These are phyloP conservation scores for Cephalotes varians DNA, from an alignment of 2,888 invertebrate genomes.

Conservation along the genomic window DNA sequence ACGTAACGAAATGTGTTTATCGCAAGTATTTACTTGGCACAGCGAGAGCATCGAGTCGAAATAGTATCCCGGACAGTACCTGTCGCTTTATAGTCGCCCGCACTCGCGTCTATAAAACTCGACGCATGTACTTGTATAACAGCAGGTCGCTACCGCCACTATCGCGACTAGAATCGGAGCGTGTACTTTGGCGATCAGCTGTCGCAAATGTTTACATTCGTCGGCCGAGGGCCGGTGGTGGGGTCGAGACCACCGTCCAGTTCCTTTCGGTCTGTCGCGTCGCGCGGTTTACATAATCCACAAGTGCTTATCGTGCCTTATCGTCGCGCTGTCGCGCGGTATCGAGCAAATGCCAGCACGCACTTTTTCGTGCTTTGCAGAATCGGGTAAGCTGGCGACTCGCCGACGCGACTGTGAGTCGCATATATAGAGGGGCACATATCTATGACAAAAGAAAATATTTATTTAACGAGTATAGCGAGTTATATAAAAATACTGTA, in stretches of 20 bases:
- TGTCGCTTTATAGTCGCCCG: neutral
- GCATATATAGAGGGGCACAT: neutral
- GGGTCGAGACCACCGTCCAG: constrained; percentile 75
- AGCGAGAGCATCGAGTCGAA: neutral
- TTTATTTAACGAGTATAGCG: neutral
- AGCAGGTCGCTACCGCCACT: neutral
- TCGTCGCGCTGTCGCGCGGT: constrained; percentile 22
- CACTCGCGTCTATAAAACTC: neutral
- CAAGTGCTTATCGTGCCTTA: constrained; percentile 39
- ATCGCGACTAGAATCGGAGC: constrained; percentile 12
- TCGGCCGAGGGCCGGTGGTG: constrained; percentile 69
- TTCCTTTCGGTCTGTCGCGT: constrained; percentile 76
- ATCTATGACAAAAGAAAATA: neutral
- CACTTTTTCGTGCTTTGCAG: constrained; percentile 2
- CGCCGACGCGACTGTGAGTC: neutral
- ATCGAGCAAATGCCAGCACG: constrained; percentile 1
- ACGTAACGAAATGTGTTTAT: neutral
- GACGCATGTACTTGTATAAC: neutral
- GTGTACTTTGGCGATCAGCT: constrained; percentile 73
- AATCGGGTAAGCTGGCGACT: constrained; percentile 24
- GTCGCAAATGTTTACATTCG: constrained; percentile 79
- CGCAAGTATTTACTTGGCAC: constrained; percentile 10
- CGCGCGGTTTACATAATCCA: constrained; percentile 70
- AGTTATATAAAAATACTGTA: neutral
- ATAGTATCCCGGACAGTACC: neutral